A percentile compares a stretch with the other conserved stretches of the same genome.
These are phyloP conservation scores for Antheraea assamensis DNA, from an alignment of 2,888 invertebrate genomes.

Conservation along the genomic window DNA sequence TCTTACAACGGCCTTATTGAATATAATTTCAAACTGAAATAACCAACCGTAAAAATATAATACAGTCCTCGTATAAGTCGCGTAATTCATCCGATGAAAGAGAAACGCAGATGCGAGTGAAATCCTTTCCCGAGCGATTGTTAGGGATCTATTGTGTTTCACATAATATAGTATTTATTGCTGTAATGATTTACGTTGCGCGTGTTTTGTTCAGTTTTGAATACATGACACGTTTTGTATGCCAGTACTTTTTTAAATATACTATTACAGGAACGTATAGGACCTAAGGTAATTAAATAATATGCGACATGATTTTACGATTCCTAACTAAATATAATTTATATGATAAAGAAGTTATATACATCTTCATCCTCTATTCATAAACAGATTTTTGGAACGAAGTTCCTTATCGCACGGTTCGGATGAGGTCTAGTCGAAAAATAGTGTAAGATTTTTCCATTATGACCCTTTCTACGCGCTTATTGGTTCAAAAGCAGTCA, in stretches of 20 bases:
- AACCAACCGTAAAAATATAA: neutral
- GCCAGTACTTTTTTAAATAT: neutral
- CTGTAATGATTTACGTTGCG: constrained; percentile 4
- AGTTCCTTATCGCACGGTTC: no score
- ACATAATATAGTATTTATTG: constrained; percentile 8
- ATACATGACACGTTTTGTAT: neutral
- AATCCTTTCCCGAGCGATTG: neutral
- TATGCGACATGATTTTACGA: no score
- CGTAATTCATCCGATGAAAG: neutral
- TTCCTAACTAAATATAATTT: no score
- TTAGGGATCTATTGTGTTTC: constrained; percentile 4
- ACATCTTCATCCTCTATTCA: no score
- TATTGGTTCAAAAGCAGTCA: no score
- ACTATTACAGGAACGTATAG: neutral
- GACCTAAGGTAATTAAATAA: neutral
- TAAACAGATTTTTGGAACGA: no score
- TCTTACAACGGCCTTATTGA: neutral
- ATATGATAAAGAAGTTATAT: no score
- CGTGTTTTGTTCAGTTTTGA: neutral
- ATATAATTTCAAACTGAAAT: constrained; percentile 1
- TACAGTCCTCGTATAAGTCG: neutral
- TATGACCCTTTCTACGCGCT: no score
- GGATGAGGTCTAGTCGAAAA: no score
- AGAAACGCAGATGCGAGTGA: constrained; percentile 9
- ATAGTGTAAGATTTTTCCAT: no score